Evolutionary conservation across 2,888 invertebrate genomes (phyloP).

Genomic region (Eretmocerus hayati): DNA sequence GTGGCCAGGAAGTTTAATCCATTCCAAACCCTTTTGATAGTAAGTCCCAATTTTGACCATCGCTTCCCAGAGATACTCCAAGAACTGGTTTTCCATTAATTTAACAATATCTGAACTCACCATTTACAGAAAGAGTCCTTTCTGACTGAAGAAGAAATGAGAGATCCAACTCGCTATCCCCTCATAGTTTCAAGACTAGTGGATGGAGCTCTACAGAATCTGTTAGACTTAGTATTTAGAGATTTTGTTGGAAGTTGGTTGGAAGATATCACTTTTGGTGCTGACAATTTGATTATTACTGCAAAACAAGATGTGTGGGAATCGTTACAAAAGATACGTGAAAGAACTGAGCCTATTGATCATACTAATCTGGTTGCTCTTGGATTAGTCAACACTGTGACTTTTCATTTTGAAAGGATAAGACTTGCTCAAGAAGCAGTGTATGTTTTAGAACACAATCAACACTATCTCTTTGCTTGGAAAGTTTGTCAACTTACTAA

Average conservation of each 20-base stretch:
- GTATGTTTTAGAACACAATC: slow-evolving; percentile 51
- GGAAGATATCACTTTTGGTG: slow-evolving; percentile 60
- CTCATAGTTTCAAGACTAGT: slow-evolving; percentile 77
- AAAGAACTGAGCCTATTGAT: slow-evolving; percentile 68
- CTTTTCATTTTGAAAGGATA: slow-evolving; percentile 79
- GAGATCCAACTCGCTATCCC: slow-evolving; percentile 48
- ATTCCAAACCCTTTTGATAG: slow-evolving; percentile 58
- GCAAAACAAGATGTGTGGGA: slow-evolving; percentile 79
- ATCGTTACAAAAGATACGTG: slow-evolving; percentile 67
- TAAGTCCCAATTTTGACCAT: slow-evolving; percentile 34
- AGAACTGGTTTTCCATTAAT: too few species aligned
- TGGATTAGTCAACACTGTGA: slow-evolving; percentile 74
- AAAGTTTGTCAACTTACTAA: slow-evolving; percentile 9
- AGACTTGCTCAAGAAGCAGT: slow-evolving; percentile 67
- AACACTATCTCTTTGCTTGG: background rate
- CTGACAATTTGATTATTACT: slow-evolving; percentile 58
- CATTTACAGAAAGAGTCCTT: slow-evolving; percentile 14
- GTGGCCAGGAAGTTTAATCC: slow-evolving; percentile 57
- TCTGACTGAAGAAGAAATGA: slow-evolving; percentile 9
- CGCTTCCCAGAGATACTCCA: background rate
- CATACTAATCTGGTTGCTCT: slow-evolving; percentile 75
- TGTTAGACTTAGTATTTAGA: slow-evolving; percentile 70
- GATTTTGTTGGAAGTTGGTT: slow-evolving; percentile 77
- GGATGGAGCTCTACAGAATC: slow-evolving; percentile 74
- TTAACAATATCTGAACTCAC: too few species aligned